phyloP scores from a whole-genome alignment of 2,888 invertebrate genomes.

The Pyrgus malvae region DNA sequence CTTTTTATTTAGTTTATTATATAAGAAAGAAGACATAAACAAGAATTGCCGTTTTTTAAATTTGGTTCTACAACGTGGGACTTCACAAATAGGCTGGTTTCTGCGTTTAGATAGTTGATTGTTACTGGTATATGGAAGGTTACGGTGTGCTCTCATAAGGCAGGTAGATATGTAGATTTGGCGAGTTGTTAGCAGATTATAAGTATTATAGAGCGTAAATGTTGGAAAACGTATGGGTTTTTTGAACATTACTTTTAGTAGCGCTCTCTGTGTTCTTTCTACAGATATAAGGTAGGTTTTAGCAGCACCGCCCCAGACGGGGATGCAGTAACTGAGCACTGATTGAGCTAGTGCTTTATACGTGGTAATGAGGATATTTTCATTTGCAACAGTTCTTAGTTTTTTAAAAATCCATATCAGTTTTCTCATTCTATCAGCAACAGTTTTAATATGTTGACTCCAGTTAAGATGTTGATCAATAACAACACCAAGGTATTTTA shows the following conservation, averaged over 20 bases:
- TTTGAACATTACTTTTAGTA: background rate
- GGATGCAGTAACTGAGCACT: background rate
- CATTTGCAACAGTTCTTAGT: background rate
- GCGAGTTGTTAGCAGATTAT: background rate
- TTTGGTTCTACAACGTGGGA: background rate
- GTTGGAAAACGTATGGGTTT: background rate
- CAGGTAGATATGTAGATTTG: background rate
- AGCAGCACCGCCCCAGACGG: background rate
- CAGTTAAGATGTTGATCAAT: constrained; percentile 13
- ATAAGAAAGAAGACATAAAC: background rate
- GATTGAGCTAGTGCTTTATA: constrained; percentile 3
- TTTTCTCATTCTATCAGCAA: constrained; percentile 4
- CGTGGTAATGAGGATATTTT: background rate
- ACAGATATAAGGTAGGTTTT: background rate
- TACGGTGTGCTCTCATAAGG: background rate
- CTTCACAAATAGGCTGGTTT: background rate
- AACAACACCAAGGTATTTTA: constrained; percentile 11
- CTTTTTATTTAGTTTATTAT: constrained; percentile 1
- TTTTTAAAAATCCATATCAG: constrained; percentile 18
- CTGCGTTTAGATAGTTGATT: background rate
- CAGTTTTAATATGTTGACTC: constrained; percentile 6
- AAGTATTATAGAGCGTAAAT: background rate
- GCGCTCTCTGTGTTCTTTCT: background rate
- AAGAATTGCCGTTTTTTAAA: constrained; percentile 3
- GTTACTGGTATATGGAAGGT: background rate